These are phyloP conservation scores for Magallana angulata DNA, from an alignment of 1,140 invertebrate species.

Conservation along the genomic window DNA sequence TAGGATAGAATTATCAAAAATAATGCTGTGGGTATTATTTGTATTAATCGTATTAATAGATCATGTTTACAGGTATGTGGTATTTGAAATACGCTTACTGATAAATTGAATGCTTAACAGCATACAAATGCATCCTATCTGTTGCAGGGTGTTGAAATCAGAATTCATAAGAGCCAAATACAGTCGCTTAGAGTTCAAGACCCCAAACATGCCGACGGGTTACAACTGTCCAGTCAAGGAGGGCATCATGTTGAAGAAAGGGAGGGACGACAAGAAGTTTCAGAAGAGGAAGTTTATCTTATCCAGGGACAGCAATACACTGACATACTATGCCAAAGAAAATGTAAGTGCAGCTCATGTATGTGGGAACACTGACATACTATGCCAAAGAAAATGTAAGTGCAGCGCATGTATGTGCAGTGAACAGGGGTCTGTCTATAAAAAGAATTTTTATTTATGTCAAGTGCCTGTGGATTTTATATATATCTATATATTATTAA, in stretches of 20 bases:
- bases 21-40: too few relatives aligned
- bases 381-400: conserved; percentile 86
- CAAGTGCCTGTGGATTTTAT: background rate
- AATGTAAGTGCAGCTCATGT: conserved; percentile 38
- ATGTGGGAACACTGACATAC: conserved; percentile 84
- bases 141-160: conserved; percentile 89
- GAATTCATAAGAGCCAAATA: conserved; percentile 96
- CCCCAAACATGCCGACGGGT: conserved; percentile 85
- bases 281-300: conserved; percentile 91
- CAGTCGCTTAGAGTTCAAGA: conserved; percentile 91
- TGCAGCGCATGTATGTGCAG: background rate
- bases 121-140: background rate
- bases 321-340: conserved; percentile 93
- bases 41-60: too few relatives aligned
- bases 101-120: too few relatives aligned
- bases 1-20: too few relatives aligned
- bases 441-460: background rate
- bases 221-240: conserved; percentile 90
- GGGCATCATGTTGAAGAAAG: conserved; percentile 92
- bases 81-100: too few relatives aligned
- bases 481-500: too few relatives aligned
- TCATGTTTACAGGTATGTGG: too few relatives aligned
- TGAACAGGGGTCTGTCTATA: background rate
- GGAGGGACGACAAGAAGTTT: conserved; percentile 91
- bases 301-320: conserved; percentile 87